Percentiles rank a stretch among this genome's conserved stretches.
Conservation (phyloP, 2,113 vertebrate species). For the Equus przewalskii region DNA sequence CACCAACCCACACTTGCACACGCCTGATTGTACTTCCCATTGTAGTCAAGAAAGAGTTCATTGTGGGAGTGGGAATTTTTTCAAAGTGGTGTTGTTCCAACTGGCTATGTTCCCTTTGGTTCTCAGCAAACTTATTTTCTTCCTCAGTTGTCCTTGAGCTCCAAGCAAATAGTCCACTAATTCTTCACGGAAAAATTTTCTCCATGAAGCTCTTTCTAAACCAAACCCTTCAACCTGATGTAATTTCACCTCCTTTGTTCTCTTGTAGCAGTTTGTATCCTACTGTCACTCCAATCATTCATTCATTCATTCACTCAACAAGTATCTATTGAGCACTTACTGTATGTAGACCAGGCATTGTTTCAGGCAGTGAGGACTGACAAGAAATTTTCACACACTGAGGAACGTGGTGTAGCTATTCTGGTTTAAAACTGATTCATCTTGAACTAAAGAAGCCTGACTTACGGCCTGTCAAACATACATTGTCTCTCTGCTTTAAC, state of each 20-base stretch:
- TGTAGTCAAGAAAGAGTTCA: neutral
- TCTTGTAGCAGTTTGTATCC: neutral
- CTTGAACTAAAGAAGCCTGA: too few relatives aligned
- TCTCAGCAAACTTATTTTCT: constrained; percentile 18
- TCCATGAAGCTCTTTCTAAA: neutral
- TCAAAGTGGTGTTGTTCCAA: neutral
- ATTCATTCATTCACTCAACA: neutral
- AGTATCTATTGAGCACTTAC: neutral
- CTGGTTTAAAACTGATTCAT: too few relatives aligned
- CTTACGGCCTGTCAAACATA: too few relatives aligned
- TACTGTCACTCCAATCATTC: neutral
- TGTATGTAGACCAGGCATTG: neutral
- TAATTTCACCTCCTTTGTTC: neutral
- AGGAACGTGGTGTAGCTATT: too few relatives aligned
- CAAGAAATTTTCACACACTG: too few relatives aligned
- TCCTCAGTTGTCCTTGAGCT: neutral
- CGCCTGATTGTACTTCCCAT: neutral
- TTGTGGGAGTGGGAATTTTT: neutral
- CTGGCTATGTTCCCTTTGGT: neutral
- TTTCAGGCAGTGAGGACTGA: neutral
- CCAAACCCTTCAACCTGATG: neutral
- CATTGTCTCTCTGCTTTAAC: too few relatives aligned
- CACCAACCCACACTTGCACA: neutral
- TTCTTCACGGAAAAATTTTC: neutral
- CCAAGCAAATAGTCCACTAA: neutral